Evolutionary conservation across 2,113 vertebrate genomes (phyloP), one percentile per base, ranked within the genome.

Genomic region (Ochotona curzoniae): DNA sequence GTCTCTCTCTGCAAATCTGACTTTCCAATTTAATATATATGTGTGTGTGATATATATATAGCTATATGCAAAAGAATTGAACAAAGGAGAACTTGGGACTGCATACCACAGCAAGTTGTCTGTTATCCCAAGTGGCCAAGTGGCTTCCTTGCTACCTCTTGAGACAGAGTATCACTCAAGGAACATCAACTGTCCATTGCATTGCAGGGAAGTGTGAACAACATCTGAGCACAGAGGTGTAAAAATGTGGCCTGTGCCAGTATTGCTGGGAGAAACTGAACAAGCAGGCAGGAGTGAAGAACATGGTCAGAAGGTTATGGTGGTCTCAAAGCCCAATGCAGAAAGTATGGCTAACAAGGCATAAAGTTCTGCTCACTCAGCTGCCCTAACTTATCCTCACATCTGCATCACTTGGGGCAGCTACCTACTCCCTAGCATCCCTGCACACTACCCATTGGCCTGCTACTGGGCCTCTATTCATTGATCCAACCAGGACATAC

Each of bases 341-440:
- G 23, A 69, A 23, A 21, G 15, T 47, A 47, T 18, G 14, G 60
- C 5, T 12, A 1, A 13, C 63, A 49, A 74, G 84, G 54, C 26
- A 86, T 18, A 13, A 21, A 5, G 23, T 14, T 28, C 78, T 74
- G 20, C 21, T 74, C 75, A 23, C 23, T 12, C 7, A 10, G 32
- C 66, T 66, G 49, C 23, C 21, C 30, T 20, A 15, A 15, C 49
- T 61, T 14, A 15, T n/a, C 54, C 78, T 61, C 32, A 74, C 3
- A 17, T 12, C 63, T 51, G 32, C 32, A 1, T 2, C 5, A 26
- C 49, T 51, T 47, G 10, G 73, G 21, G 6, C 51, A 63, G 30
- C 11, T 47, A 57, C 30, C 0, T 0, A 8, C 15, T 21, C 3
- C 30, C 49, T 26, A 2, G 30, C 13, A 32, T 74, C 11, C 25